Conservation (phyloP, 1,140 invertebrate genomes). For the Metaphire vulgaris region DNA sequence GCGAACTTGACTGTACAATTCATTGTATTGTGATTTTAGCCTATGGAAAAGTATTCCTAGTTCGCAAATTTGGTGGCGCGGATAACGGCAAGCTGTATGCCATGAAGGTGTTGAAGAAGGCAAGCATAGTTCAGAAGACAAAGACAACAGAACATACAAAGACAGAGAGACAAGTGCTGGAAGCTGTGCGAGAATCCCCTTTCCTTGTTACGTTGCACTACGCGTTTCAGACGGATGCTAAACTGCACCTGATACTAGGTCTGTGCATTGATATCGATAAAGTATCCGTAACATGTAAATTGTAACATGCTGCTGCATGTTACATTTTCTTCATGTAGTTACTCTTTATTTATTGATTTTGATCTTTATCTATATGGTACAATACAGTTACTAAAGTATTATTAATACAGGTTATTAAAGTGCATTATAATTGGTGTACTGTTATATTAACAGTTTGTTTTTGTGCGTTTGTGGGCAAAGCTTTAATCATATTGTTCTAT, state of each 20-base stretch:
- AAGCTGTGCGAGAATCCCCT: slow-evolving; percentile 86
- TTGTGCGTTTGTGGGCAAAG: too few species aligned
- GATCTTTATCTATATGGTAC: background rate
- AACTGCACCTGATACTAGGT: slow-evolving; percentile 89
- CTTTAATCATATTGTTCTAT: too few species aligned
- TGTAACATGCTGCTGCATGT: background rate
- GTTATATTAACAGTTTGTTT: too few species aligned
- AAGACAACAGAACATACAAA: slow-evolving; percentile 52
- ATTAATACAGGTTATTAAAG: too few species aligned
- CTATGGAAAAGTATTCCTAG: slow-evolving; percentile 74
- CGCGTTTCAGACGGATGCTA: slow-evolving; percentile 96
- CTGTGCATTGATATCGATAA: too few species aligned
- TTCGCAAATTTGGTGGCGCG: slow-evolving; percentile 75
- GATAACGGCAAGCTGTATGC: slow-evolving; percentile 95
- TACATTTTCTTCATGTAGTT: slow-evolving; percentile 2
- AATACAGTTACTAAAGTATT: too few species aligned
- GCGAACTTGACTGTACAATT: background rate
- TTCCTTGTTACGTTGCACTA: slow-evolving; percentile 98
- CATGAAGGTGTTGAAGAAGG: slow-evolving; percentile 98
- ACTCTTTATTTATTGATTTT: background rate
- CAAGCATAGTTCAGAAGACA: slow-evolving; percentile 60
- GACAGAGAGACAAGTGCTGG: slow-evolving; percentile 94
- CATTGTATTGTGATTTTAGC: slow-evolving; percentile 36
- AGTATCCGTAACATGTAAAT: too few species aligned
- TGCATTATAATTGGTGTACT: too few species aligned